These are phyloP conservation scores for Archips crataeganus DNA, from an alignment of 2,888 invertebrate genomes.

Conservation along the genomic window DNA sequence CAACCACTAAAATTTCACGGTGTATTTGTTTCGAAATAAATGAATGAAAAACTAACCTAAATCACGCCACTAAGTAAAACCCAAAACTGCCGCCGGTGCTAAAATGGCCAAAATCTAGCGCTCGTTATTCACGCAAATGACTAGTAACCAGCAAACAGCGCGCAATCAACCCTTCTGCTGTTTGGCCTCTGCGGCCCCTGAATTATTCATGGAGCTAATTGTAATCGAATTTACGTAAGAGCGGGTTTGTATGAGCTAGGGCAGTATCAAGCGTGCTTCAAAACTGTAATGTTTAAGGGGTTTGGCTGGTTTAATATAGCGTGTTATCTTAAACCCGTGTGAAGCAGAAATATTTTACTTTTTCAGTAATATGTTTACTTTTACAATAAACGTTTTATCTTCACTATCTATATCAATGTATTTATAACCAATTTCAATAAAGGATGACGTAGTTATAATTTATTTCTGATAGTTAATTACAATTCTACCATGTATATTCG, in stretches of 20 bases:
- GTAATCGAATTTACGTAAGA: slow-evolving; percentile 81
- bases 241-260: slow-evolving; percentile 38
- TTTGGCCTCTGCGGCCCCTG: slow-evolving; percentile 52
- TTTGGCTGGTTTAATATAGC: not conserved
- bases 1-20: too few relatives aligned
- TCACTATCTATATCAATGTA: too few relatives aligned
- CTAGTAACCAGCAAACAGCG: slow-evolving; percentile 2
- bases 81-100: slow-evolving; percentile 2
- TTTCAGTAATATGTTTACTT: too few relatives aligned
- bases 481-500: too few relatives aligned
- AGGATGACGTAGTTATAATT: too few relatives aligned
- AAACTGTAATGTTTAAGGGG: not conserved
- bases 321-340: not conserved
- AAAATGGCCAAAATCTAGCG: slow-evolving; percentile 19
- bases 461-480: too few relatives aligned
- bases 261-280: slow-evolving; percentile 6
- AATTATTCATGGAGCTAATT: slow-evolving; percentile 84
- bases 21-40: too few relatives aligned
- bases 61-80: not conserved
- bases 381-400: too few relatives aligned
- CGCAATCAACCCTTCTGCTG: slow-evolving; percentile 38
- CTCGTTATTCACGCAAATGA: slow-evolving; percentile 26
- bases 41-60: too few relatives aligned
- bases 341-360: not conserved
- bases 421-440: too few relatives aligned